Evolutionary conservation across 1,140 invertebrate genomes (phyloP), one percentile per base, ranked within the genome.

Genomic region (Drosophila kohkoa): DNA sequence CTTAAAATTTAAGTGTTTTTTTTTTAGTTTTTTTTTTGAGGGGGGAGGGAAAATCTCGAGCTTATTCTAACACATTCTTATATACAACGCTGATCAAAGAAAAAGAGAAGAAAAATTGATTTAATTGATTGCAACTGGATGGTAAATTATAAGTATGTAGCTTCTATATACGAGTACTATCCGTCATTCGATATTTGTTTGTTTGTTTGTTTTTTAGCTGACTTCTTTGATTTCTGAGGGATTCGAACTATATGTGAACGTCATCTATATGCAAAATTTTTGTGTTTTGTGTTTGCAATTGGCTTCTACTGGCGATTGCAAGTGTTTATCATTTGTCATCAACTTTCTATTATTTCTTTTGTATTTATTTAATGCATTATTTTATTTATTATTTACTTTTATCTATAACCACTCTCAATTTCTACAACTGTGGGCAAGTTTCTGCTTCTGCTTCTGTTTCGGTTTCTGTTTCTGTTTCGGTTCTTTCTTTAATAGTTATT

Each of bases 401-500:
- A 52, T 32, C 41, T 25, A 54, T 55, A 43, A 65, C 60, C 62
- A 71, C 59, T 25, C 8, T 64, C 38, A 45, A 49, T 51, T 66
- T 48, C 32, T 54, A 20, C 52, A 32, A 72, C 54, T 59, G 52
- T 71, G 68, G 67, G 60, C 59, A 64, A 72, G 70, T 78, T 75
- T 60, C 45, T 64, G 68, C 59, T 69, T 51, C 8, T 70, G 15
- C 54, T 45, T 68, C 15, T 68, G 41, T 57, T 64, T 28, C 49
- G 5, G 51, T 25, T 55, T 62, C 13, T 43, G 15, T 60, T 60
- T 55, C 30, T 57, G 54, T 69, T 69, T 74, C 51, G 15, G 69
- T 69, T 67, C 77, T 55, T 69, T 71, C 55, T 63, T 80, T 88
- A 87, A 80, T 77, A 82, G 90, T 88, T 92, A 78, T 77, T 89